A percentile compares a stretch with the other conserved stretches of the same genome.
These are phyloP conservation scores for Neosalanx taihuensis DNA, from an alignment of 2,797 vertebrate species.

Conservation along the genomic window DNA sequence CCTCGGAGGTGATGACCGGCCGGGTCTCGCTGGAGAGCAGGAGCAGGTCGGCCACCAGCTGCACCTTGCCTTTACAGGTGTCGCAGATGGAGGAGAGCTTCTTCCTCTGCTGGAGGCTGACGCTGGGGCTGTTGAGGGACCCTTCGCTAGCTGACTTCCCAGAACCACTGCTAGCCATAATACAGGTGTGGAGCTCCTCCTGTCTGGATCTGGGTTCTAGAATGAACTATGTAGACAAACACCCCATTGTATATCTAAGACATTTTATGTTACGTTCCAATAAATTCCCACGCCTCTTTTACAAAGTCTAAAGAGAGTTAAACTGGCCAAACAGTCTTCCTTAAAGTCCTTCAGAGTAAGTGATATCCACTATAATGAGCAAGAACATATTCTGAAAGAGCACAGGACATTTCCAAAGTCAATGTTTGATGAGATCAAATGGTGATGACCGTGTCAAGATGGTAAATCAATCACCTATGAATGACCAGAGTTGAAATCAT, in stretches of 20 bases:
- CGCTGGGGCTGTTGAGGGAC: conserved; percentile 70
- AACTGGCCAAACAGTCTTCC: conserved; percentile 72
- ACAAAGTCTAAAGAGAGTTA: conserved; percentile 41
- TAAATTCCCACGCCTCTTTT: conserved; percentile 39
- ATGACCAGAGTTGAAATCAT: not conserved
- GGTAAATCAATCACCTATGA: conserved; percentile 22
- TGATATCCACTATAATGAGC: conserved; percentile 36
- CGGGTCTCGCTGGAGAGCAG: conserved; percentile 94
- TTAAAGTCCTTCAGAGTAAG: conserved; percentile 68
- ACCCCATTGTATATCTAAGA: conserved; percentile 59
- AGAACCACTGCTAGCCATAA: conserved; percentile 95
- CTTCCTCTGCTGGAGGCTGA: conserved; percentile 85
- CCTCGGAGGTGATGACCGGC: conserved; percentile 89
- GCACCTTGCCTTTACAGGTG: conserved; percentile 94
- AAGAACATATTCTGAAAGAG: conserved; percentile 31
- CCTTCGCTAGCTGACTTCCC: conserved; percentile 87
- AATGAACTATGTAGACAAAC: conserved; percentile 40
- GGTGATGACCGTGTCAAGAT: conserved; percentile 39
- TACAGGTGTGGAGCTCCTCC: conserved; percentile 60
- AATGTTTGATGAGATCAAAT: conserved; percentile 52
- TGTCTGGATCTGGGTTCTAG: not conserved
- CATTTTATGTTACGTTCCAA: conserved; percentile 53
- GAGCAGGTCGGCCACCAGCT: conserved; percentile 97
- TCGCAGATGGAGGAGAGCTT: conserved; percentile 89
- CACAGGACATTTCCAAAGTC: conserved; percentile 54